Conservation (phyloP, 2,888 invertebrate species). For the Theretra japonica region DNA sequence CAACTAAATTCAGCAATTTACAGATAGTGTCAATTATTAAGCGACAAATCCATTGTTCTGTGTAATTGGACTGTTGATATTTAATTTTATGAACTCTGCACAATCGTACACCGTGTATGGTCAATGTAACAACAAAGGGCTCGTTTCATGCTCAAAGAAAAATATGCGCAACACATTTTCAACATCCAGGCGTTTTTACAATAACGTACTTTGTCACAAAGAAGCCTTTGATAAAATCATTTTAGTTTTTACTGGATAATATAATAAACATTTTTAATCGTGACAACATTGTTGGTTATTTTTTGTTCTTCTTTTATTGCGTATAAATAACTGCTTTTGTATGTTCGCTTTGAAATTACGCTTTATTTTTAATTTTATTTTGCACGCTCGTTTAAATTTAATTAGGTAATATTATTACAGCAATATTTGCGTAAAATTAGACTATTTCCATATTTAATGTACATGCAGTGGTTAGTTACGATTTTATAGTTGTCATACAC, state of each 20-base stretch:
- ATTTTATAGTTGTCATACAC: neutral
- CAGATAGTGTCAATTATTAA: constrained; percentile 3
- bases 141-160: constrained; percentile 27
- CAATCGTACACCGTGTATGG: neutral
- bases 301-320: neutral
- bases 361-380: too few relatives aligned
- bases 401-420: neutral
- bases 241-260: constrained; percentile 45
- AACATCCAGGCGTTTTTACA: constrained; percentile 33
- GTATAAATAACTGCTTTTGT: too few relatives aligned
- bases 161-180: constrained; percentile 36
- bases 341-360: too few relatives aligned
- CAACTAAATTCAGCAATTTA: constrained; percentile 16
- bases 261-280: neutral
- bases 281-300: neutral
- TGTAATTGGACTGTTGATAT: neutral
- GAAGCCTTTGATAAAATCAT: constrained; percentile 45
- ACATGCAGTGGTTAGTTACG: neutral
- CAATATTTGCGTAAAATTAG: neutral
- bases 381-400: too few relatives aligned
- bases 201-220: constrained; percentile 41
- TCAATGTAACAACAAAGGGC: neutral
- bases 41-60: neutral
- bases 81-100: constrained; percentile 3
- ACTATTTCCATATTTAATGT: neutral